Evolutionary conservation across 2,113 vertebrate genomes (phyloP), one percentile per base, ranked within the genome.

Genomic region (Dasyornis broadbenti): DNA sequence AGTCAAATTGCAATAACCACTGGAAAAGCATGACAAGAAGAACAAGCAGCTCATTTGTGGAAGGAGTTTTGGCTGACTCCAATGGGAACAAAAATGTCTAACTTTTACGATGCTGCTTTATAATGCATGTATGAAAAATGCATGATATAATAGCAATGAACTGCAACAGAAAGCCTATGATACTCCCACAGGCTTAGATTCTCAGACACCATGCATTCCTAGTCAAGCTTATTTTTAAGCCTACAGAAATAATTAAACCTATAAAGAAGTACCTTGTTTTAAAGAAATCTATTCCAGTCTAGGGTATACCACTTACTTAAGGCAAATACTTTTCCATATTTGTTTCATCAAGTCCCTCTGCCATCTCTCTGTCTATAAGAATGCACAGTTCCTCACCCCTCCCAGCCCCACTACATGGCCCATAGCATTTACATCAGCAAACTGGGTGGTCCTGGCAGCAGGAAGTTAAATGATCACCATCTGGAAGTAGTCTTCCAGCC

Each of bases 401-500:
- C 86, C 53, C 45, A 86, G 7, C 13, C 39, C 35, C 3, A 6
- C 28, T 44, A 52, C 5, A 82, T 1, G 4, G n/a, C 37, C 78
- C 72, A 72, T 37, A 64, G 70, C 40, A 76, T 90, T 53, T 76
- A 54, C 56, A 77, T 85, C 83, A 87, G 81, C 61, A 65, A 87
- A 82, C 22, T 52, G 54, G 31, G 87, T 92, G 93, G 89, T 85
- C 73, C 75, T 91, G 82, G 81, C 78, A 85, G 70, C 59, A 92
- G 42, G 65, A 91, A 87, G 19, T 47, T 65, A 81, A 64, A 79
- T 31, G n/a, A 69, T 69, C 61, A 60, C 65, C 84, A 91, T 92
- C 84, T 95, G 91, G 87, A 96, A 89, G 27, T 57, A 64, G 59
- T 69, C 73, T 92, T 81, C 63, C 78, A 92, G 70, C 18, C 73